Base-by-base conservation (phyloP, 2,797 vertebrate genomes). In the Premnoplex brunnescens region DNA sequence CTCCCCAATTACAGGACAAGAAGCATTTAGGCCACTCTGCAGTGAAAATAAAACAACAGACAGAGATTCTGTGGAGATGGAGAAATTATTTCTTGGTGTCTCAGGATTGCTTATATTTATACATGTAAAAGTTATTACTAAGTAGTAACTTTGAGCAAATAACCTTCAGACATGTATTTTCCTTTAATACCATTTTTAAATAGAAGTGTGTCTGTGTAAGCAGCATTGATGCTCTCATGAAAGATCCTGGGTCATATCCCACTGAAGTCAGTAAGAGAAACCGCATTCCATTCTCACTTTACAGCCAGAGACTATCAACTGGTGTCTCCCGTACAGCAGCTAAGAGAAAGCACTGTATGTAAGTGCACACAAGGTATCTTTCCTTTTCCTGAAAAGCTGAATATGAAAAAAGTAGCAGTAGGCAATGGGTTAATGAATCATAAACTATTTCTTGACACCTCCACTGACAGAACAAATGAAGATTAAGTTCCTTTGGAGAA, bases 381-480 rank as follows among this genome's bases (percentile, higher is more conserved):
- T 78, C 44, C 26, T 68, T 89, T 91, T 60, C 76, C 43, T 78
- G 46, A 90, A 90, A 22, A 95, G 26, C 55, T 94, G 73, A 85
- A 88, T 86, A 64, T 30, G 54, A 75, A 63, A 71, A 86, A 91
- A 74, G 19, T 24, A 74, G 24, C 51, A 79, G 90, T 67, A 91
- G 44, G 58, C 58, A 84, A 80, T 32, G 27, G 68, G 91, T 95
- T 96, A 95, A 93, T 62, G 81, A 95, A 71, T 94, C 87, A 74
- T 87, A 92, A 94, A 96, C 69, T 55, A 89, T 69, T 62, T 77
- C 60, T 66, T 68, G 51, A 78, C 91, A 82, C 46, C 32, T 71
- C 59, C 55, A 54, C 51, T 85, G 71, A 91, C 88, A 94, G 89
- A 78, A 79, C 19, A 95, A 93, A 96, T 66, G 64, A 94, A 91